These are phyloP conservation scores for Neofelis nebulosa DNA, from an alignment of 2,113 vertebrate genomes.

Conservation along the genomic window DNA sequence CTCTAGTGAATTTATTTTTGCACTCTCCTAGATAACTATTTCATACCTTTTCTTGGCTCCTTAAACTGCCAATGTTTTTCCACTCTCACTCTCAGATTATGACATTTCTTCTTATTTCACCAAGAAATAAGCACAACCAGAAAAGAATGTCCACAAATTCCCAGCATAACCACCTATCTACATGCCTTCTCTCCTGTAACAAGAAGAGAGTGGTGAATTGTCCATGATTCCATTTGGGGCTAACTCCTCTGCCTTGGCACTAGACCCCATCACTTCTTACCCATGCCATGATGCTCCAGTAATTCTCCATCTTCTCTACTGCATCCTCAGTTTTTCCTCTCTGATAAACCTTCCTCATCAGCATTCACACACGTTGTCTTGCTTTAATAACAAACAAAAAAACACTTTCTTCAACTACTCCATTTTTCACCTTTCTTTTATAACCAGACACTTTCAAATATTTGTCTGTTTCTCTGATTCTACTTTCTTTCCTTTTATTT, in stretches of 20 bases:
- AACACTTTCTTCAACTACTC: not conserved
- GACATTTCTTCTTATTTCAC: conserved; percentile 8
- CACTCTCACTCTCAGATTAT: not conserved
- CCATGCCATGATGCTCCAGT: not conserved
- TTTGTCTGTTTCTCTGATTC: not conserved
- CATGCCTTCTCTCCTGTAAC: not conserved
- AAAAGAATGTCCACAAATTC: conserved; percentile 5
- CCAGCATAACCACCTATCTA: not conserved
- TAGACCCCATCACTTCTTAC: not conserved
- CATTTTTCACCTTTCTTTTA: not conserved
- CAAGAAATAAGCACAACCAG: not conserved
- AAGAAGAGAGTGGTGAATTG: not conserved
- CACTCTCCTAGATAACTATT: not conserved
- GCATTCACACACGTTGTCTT: not conserved
- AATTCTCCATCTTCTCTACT: not conserved
- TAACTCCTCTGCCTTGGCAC: not conserved
- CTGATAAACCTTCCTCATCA: not conserved
- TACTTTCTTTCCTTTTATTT: not conserved
- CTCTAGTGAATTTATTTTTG: not conserved
- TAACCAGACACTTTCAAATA: not conserved
- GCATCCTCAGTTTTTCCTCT: not conserved
- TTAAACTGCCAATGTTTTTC: not conserved
- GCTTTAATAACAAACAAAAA: not conserved
- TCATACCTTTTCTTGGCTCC: not conserved
- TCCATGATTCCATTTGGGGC: not conserved